A percentile compares a stretch with the other conserved stretches of the same genome.
These are phyloP conservation scores for Sula dactylatra DNA, from an alignment of 2,113 vertebrate species.

Conservation along the genomic window DNA sequence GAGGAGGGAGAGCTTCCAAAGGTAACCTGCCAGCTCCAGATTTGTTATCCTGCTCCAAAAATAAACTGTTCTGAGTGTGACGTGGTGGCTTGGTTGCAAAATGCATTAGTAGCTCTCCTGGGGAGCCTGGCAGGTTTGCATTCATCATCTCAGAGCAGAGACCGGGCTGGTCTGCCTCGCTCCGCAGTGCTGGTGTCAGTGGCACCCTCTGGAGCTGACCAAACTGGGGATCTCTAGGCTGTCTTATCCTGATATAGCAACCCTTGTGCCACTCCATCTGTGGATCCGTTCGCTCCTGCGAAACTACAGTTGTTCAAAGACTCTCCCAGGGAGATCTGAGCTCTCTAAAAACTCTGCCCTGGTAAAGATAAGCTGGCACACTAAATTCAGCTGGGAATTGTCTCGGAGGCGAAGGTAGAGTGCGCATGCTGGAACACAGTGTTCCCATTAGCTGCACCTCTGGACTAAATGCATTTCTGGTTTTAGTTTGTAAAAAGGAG, in stretches of 20 bases:
- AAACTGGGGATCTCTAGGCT: not conserved
- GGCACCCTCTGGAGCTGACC: not conserved
- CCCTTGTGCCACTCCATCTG: not conserved
- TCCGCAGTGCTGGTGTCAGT: rapidly evolving
- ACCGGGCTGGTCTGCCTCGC: rapidly evolving
- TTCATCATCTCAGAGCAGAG: not conserved
- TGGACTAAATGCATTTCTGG: not conserved
- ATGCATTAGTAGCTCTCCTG: not conserved
- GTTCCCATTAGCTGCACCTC: not conserved
- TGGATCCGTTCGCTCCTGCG: rapidly evolving
- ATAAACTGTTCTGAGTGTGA: not conserved
- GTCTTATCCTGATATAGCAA: not conserved
- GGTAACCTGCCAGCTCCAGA: not conserved
- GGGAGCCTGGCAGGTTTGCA: not conserved
- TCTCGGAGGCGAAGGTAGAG: not conserved
- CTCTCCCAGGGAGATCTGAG: not conserved
- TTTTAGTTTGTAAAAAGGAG: not conserved
- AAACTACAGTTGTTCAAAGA: not conserved
- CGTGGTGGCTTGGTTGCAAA: not conserved
- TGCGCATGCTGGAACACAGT: rapidly evolving
- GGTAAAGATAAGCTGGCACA: not conserved
- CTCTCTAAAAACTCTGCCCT: not conserved
- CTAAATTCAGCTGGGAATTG: not conserved
- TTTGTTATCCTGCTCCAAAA: not conserved
- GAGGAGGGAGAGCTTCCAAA: not conserved